Base-by-base conservation (phyloP, 92 coral and sea anemone species). In the Palythoa grandis region DNA sequence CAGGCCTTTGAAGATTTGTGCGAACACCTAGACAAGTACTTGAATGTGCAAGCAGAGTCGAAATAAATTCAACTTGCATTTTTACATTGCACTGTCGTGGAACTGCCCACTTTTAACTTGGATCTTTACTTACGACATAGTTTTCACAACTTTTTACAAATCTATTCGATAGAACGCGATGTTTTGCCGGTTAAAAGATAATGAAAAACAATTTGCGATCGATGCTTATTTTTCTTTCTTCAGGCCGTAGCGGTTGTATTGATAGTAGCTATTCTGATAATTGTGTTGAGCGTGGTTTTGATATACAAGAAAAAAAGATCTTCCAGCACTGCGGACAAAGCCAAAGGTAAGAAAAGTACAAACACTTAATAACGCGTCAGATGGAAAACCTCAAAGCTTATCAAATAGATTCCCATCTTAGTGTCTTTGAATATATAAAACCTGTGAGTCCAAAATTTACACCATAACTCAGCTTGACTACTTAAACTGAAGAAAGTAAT, bases 241-340 rank as follows among this genome's bases (percentile, higher is more conserved):
- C 66, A 76, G 82, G 82, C 47, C 1, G 82, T 76, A 4, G 13
- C 11, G 54, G 60, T 76, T 22, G 61, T 29, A 12, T 16, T 76
- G 22, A 19, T 76, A 12, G 67, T 25, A 12, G 47, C 52, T 52
- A 24, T 53, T 52, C 40, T 76, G 82, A 76, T 76, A n/a, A 76
- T 76, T 22, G 82, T 76, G 24, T 17, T 76, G 67, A 40, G 43
- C 25, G 82, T 77, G 11, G 82, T 54, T 25, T 22, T 77, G 23
- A 35, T 20, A 16, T 15, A 56, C 20, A 52, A 35, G 24, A 68
- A 56, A 8, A 77, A 77, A n/a, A 63, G 14, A n/a, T 56, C 61
- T 56, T 10, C 82, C 67, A 77, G 48, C 50, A n/a, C 37, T 15
- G 47, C 5, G 4, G 69, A 52, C 25, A 35, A 35, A 77, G 82